A percentile compares a stretch with the other conserved stretches of the same genome.
These are phyloP conservation scores for Tillus elongatus DNA, from an alignment of 2,888 invertebrate species.

Conservation along the genomic window DNA sequence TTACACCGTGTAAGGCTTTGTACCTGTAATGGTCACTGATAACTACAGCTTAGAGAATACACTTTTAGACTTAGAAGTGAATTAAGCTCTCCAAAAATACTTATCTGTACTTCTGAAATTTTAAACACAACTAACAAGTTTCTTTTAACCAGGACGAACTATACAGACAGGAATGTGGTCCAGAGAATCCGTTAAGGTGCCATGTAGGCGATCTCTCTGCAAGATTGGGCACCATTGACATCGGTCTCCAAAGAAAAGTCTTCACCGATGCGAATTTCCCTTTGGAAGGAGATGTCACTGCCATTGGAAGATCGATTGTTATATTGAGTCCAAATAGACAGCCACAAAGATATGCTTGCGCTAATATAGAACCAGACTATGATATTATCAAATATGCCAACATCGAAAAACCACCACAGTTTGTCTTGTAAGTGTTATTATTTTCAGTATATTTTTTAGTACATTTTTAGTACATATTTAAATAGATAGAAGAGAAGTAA, in stretches of 20 bases:
- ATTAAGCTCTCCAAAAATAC: too few species aligned
- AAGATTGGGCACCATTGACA: conserved; percentile 70
- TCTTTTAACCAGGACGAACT: conserved; percentile 56
- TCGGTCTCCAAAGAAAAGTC: conserved; percentile 68
- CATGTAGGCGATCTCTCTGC: conserved; percentile 86
- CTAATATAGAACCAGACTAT: conserved; percentile 83
- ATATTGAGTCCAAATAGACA: conserved; percentile 68
- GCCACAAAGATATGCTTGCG: conserved; percentile 71
- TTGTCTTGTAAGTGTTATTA: conserved; percentile 64
- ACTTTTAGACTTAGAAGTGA: too few species aligned
- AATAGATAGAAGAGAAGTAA: too few species aligned
- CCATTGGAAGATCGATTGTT: conserved; percentile 77
- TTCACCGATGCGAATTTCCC: conserved; percentile 84
- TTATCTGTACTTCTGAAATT: too few species aligned
- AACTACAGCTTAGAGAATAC: too few species aligned
- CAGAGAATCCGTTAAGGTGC: conserved; percentile 80
- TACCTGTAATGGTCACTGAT: too few species aligned
- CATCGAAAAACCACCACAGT: conserved; percentile 76
- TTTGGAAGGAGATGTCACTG: conserved; percentile 65
- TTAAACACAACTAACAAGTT: too few species aligned
- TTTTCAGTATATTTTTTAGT: too few species aligned
- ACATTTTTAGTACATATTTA: too few species aligned
- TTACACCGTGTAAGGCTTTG: too few species aligned
- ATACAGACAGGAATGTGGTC: conserved; percentile 79
- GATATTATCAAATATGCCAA: conserved; percentile 86